Percentiles rank a stretch among this genome's conserved stretches.
phyloP scores from a whole-genome alignment of 2,113 vertebrate genomes.

The Entelurus aequoreus region DNA sequence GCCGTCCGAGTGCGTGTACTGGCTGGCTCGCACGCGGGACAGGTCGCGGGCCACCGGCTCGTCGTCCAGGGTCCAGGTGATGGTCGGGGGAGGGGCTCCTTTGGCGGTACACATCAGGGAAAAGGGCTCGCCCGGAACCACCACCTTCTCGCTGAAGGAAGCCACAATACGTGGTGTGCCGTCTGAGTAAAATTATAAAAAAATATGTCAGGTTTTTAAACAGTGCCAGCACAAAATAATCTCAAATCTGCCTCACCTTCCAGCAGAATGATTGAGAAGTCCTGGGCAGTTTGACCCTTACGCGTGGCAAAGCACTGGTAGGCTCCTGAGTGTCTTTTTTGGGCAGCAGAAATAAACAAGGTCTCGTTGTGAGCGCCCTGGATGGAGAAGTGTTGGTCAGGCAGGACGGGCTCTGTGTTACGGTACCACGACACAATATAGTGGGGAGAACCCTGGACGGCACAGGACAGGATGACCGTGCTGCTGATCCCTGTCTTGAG shows the following conservation, averaged over 20 bases:
- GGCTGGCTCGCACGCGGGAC: constrained; percentile 83
- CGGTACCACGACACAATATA: constrained; percentile 91
- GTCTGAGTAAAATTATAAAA: constrained; percentile 65
- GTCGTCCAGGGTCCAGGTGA: constrained; percentile 96
- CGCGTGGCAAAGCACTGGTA: constrained; percentile 97
- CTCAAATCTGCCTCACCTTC: constrained; percentile 77
- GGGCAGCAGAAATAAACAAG: constrained; percentile 90
- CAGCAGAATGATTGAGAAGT: constrained; percentile 91
- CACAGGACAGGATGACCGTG: constrained; percentile 93
- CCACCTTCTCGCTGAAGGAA: constrained; percentile 97
- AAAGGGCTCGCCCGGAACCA: constrained; percentile 93
- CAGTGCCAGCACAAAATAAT: constrained; percentile 10
- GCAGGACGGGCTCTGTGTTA: constrained; percentile 87
- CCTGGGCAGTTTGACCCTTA: constrained; percentile 90
- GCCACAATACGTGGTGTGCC: constrained; percentile 93
- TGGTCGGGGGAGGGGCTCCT: constrained; percentile 90
- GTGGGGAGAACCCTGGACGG: constrained; percentile 90
- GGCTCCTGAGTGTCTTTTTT: constrained; percentile 94
- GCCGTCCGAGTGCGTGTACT: constrained; percentile 93
- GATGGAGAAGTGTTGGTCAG: constrained; percentile 92
- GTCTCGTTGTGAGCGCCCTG: constrained; percentile 95
- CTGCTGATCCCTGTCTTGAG: constrained; percentile 97
- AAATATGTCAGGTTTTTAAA: no score
- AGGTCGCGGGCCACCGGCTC: constrained; percentile 86
- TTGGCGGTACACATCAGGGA: constrained; percentile 95